Evolutionary conservation across 2,888 invertebrate genomes (phyloP).

Genomic region (Chymomyza fuscimana): DNA sequence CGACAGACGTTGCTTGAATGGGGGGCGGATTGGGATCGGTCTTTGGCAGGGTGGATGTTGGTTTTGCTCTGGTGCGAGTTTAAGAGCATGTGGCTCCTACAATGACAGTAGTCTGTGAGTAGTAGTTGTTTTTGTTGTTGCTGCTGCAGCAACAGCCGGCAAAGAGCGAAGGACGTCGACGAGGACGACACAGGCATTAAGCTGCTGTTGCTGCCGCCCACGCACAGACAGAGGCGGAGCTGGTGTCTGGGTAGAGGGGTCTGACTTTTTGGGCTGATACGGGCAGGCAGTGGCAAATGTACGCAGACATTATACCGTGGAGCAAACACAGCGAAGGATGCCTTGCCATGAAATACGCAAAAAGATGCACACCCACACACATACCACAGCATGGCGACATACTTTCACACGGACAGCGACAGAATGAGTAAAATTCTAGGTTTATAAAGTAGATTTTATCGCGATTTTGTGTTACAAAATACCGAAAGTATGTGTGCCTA

Average conservation of each 20-base stretch:
- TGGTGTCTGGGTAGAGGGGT: not conserved
- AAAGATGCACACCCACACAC: conserved; percentile 16
- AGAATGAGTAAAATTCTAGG: conserved; percentile 46
- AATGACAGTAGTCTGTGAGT: conserved; percentile 56
- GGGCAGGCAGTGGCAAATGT: conserved; percentile 32
- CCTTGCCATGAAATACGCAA: conserved; percentile 64
- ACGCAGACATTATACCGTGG: conserved; percentile 50
- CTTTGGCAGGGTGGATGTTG: not conserved
- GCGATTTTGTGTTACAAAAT: not conserved
- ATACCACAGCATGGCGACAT: conserved; percentile 40
- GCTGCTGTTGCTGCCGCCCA: conserved; percentile 47
- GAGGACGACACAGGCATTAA: conserved; percentile 65
- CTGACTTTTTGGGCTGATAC: not conserved
- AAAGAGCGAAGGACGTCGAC: conserved; percentile 46
- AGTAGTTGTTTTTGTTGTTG: conserved; percentile 15
- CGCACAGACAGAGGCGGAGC: not conserved
- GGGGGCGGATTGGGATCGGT: not conserved
- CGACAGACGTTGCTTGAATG: conserved; percentile 3
- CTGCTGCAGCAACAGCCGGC: conserved; percentile 68
- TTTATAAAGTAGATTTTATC: not conserved
- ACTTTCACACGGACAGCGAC: conserved; percentile 42
- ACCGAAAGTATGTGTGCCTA: no score
- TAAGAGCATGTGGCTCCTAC: conserved; percentile 57
- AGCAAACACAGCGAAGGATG: conserved; percentile 65
- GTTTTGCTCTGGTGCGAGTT: conserved; percentile 38